These are phyloP conservation scores for Colostygia pectinataria DNA, from an alignment of 2,888 invertebrate species.

Conservation along the genomic window DNA sequence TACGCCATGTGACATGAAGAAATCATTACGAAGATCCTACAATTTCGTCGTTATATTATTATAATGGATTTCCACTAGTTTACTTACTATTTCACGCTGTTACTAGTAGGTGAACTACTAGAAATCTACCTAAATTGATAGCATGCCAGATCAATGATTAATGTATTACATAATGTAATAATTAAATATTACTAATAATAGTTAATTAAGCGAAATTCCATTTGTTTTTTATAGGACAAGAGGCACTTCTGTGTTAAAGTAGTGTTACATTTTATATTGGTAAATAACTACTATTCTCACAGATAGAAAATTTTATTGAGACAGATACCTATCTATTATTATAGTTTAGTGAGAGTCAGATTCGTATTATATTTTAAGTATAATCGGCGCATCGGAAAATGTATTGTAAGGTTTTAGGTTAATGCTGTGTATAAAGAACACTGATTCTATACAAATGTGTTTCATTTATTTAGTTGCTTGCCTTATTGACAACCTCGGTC, in stretches of 20 bases:
- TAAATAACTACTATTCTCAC: conserved; percentile 62
- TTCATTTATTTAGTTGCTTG: conserved; percentile 41
- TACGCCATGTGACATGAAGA: conserved; percentile 57
- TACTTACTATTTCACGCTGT: neutral
- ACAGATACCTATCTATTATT: conserved; percentile 59
- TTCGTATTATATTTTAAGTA: conserved; percentile 79
- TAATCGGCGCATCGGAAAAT: conserved; percentile 62
- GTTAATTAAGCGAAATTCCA: conserved; percentile 60
- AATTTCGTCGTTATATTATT: conserved; percentile 6
- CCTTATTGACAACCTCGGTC: too few species aligned
- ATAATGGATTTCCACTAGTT: neutral
- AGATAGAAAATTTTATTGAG: conserved; percentile 67
- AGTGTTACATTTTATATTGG: conserved; percentile 60
- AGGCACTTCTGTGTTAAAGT: conserved; percentile 61
- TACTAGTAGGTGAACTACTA: neutral
- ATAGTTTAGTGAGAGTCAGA: conserved; percentile 74
- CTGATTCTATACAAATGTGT: conserved; percentile 66
- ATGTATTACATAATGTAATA: conserved; percentile 39
- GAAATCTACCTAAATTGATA: conserved; percentile 30
- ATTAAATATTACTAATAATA: conserved; percentile 41
- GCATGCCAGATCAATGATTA: conserved; percentile 30
- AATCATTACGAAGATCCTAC: conserved; percentile 32
- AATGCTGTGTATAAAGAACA: conserved; percentile 77
- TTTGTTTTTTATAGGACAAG: conserved; percentile 52
- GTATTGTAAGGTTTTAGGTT: conserved; percentile 61